Conservation (phyloP, 1,140 invertebrate genomes). For the Pogonognathellus flavescens region DNA sequence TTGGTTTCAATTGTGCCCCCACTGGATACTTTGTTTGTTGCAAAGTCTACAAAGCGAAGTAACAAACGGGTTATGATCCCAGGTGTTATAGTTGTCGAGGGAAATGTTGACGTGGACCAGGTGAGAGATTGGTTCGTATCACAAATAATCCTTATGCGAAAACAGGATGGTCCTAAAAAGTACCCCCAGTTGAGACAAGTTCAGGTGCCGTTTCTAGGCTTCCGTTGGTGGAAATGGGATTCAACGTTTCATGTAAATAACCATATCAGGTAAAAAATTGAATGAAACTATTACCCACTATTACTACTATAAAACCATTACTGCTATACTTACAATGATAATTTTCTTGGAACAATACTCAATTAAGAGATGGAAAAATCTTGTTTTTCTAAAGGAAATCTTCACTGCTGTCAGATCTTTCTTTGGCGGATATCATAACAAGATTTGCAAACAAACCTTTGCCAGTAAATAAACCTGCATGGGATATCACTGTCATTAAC, state of each 20-base stretch:
- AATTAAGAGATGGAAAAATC: background rate
- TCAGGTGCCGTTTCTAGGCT: background rate
- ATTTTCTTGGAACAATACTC: background rate
- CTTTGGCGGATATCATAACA: background rate
- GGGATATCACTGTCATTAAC: background rate
- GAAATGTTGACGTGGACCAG: background rate
- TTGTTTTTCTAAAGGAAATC: background rate
- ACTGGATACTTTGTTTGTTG: background rate
- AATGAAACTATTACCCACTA: too few species aligned
- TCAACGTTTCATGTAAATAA: background rate
- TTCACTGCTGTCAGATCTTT: background rate
- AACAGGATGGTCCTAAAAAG: constrained; percentile 5
- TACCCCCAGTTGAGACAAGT: background rate
- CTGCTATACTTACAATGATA: too few species aligned
- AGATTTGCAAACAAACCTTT: background rate
- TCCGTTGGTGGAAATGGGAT: constrained; percentile 7
- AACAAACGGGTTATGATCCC: background rate
- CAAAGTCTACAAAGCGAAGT: background rate
- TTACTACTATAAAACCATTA: background rate
- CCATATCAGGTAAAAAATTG: constrained; percentile 2
- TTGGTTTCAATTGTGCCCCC: background rate
- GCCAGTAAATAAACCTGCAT: background rate
- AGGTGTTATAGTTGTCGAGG: background rate
- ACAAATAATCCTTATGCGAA: constrained; percentile 16
- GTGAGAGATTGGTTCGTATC: constrained; percentile 2